These are phyloP conservation scores for Galerucella pusilla DNA, from an alignment of 2,888 invertebrate species.

Conservation along the genomic window DNA sequence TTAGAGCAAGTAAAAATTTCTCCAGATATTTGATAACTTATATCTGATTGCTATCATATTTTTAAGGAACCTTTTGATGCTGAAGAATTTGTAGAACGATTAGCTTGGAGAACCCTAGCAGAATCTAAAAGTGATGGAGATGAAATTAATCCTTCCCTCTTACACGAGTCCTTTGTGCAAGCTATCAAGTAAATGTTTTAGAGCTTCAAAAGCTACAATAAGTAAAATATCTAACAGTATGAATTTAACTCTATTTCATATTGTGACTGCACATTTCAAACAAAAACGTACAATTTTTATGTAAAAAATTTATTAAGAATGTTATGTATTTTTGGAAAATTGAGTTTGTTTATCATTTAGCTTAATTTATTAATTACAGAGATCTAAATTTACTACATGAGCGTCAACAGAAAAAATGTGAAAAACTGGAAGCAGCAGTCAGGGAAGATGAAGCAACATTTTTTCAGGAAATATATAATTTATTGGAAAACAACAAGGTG, in stretches of 20 bases:
- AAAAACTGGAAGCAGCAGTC: constrained; percentile 81
- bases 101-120: constrained; percentile 93
- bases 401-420: constrained; percentile 86
- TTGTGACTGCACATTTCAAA: no score
- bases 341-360: not conserved
- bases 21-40: constrained; percentile 2
- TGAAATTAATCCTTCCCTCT: constrained; percentile 85
- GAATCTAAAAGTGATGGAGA: constrained; percentile 74
- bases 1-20: constrained; percentile 76
- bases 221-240: not conserved
- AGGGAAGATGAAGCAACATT: constrained; percentile 89
- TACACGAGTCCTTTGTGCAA: constrained; percentile 93
- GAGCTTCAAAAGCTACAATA: not conserved
- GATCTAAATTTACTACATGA: constrained; percentile 80
- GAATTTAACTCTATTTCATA: no score
- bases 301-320: no score
- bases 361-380: constrained; percentile 55
- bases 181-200: constrained; percentile 78
- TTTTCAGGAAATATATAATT: constrained; percentile 81
- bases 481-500: constrained; percentile 89
- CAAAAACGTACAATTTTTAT: no score
- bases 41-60: constrained; percentile 2
- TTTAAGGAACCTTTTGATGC: constrained; percentile 95
- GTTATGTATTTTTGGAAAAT: no score
- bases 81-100: constrained; percentile 95